Evolutionary conservation across 2,113 vertebrate genomes (phyloP), one percentile per base, ranked within the genome.

Genomic region (Oncorhynchus gorbuscha): DNA sequence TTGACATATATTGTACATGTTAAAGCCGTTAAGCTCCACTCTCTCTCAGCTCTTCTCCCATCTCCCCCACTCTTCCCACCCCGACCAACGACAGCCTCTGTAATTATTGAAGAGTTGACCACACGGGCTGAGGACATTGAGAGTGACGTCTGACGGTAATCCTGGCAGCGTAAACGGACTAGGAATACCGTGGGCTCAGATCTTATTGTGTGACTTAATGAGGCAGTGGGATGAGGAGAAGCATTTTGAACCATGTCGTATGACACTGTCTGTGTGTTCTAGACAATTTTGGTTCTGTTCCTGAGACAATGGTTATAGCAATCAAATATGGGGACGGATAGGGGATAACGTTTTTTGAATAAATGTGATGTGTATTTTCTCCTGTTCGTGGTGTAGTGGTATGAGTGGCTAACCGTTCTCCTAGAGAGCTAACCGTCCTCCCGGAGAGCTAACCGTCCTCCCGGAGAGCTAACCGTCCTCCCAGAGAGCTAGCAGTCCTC

Each of bases 1-100:
- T 81, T 90, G 83, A 92, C 89, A 91, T 89, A 83, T 86, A 89
- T 88, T 87, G 88, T 87, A 85, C 86, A 87, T 86, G 88, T 89
- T 87, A 89, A 85, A 87, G 83, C 89, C 73, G 81, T 76, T 86
- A 79, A 88, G 78, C 84, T 83, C 83, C 12, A 26, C 67, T 35
- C 59, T 87, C 82, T 87, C 82, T 45, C 39, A 81, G 78, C 72
- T 72, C 35, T 1, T 77, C 62, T 0, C 78, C 69, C 73, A 30
- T 39, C 74, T 11, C 6, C 18, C 18, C 18, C 8, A 30, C 18
- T 6, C 7, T 3, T 16, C 6, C 66, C 30, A 3, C 13, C 66
- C 30, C 30, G 48, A 51, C 68, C 70, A 35, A 76, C 76, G 80
- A 32, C 4, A 85, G 79, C 78, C 61, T 26, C 9, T 13, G 20